Conservation (phyloP, 2,888 invertebrate species). For the Clunio marinus region DNA sequence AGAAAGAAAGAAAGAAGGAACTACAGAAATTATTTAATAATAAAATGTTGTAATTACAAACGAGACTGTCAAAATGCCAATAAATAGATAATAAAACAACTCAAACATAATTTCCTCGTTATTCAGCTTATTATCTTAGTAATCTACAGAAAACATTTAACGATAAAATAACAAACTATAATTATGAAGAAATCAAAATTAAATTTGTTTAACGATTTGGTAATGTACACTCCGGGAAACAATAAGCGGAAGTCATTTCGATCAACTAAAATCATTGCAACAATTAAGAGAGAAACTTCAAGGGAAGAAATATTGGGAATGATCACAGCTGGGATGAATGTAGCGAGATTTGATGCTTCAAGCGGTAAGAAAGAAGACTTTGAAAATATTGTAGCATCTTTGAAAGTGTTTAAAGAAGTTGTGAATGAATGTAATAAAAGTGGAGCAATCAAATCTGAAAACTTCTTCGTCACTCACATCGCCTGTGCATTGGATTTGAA, state of each 20-base stretch:
- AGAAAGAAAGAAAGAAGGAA: no score
- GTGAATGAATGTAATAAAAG: not conserved
- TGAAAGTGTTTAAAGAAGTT: not conserved
- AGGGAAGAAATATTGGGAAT: not conserved
- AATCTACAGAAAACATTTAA: no score
- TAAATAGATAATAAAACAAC: no score
- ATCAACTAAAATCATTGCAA: not conserved
- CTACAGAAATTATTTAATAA: no score
- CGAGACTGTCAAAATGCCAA: no score
- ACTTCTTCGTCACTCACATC: no score
- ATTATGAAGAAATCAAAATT: conserved; percentile 6
- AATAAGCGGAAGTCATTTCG: not conserved
- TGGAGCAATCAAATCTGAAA: no score
- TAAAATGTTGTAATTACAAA: no score
- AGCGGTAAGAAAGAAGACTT: not conserved
- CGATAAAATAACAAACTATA: no score
- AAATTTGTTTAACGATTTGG: not conserved
- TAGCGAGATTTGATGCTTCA: not conserved
- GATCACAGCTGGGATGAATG: conserved; percentile 11
- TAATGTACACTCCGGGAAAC: not conserved
- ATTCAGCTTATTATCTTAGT: no score
- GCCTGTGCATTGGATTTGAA: no score
- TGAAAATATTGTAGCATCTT: not conserved
- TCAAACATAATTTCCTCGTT: no score
- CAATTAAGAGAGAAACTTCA: not conserved